Percentiles rank a stretch among this genome's conserved stretches.
Evolutionary conservation across 2,797 vertebrate genomes (phyloP).

Genomic region (Cryptoblepharus egeriae): DNA sequence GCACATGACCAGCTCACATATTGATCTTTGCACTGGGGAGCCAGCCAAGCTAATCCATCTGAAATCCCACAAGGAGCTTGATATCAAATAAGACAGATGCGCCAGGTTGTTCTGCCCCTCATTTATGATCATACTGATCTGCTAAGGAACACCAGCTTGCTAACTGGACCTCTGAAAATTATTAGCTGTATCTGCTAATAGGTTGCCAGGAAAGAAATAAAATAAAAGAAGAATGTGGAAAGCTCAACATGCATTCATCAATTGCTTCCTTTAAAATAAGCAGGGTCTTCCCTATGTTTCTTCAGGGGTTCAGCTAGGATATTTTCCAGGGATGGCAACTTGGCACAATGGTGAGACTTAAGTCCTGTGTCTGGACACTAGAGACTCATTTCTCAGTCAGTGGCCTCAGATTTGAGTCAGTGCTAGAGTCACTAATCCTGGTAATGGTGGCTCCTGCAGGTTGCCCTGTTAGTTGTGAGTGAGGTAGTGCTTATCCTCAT

Average conservation of each 20-base stretch:
- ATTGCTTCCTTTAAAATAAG: constrained; percentile 12
- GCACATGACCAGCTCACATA: constrained; percentile 39
- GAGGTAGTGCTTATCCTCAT: too few relatives aligned
- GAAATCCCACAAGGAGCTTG: constrained; percentile 26
- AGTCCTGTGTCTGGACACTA: too few relatives aligned
- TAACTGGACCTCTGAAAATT: neutral
- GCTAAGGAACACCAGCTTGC: neutral
- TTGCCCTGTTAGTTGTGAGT: too few relatives aligned
- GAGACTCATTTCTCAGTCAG: too few relatives aligned
- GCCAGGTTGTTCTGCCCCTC: neutral
- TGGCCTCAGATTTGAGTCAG: too few relatives aligned
- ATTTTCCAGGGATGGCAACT: too few relatives aligned
- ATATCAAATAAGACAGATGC: constrained; percentile 14
- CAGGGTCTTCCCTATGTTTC: too few relatives aligned
- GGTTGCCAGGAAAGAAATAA: constrained; percentile 6
- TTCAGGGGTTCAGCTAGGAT: too few relatives aligned
- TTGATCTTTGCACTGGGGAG: constrained; percentile 26
- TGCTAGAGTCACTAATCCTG: too few relatives aligned
- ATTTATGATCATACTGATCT: neutral
- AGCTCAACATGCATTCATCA: neutral
- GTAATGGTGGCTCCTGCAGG: too few relatives aligned
- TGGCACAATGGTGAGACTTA: too few relatives aligned
- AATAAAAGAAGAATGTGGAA: neutral
- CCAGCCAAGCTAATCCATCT: constrained; percentile 4
- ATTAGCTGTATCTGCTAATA: neutral